Evolutionary conservation across 53 echinoderm and acorn worm genomes (phyloP).

Genomic region (Pentamera pediparva): DNA sequence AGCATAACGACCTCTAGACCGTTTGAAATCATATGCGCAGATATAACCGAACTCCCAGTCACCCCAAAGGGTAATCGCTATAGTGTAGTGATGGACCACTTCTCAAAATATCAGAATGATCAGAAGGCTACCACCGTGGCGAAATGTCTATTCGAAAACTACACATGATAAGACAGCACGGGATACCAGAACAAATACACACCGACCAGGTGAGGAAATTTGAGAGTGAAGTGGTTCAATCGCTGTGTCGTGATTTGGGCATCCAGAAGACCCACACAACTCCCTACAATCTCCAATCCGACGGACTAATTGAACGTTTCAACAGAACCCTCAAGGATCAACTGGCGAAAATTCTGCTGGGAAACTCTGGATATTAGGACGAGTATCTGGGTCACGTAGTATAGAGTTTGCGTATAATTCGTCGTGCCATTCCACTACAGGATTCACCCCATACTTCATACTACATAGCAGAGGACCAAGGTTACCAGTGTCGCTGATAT

Average conservation of each 20-base stretch:
- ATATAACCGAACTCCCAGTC: slow-evolving; percentile 29
- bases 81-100: no score
- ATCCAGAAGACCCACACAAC: no score
- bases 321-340: background rate
- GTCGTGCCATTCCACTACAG: slow-evolving; percentile 18
- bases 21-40: slow-evolving; percentile 28
- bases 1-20: slow-evolving; percentile 18
- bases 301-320: no score
- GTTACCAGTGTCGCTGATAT: no score
- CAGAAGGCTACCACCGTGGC: slow-evolving; percentile 34
- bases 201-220: slow-evolving; percentile 42
- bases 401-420: no score
- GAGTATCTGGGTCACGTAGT: background rate
- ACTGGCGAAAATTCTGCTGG: no score
- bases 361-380: background rate
- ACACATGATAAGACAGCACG: slow-evolving; percentile 27
- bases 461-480: no score
- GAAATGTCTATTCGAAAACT: slow-evolving; percentile 34
- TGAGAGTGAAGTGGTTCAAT: slow-evolving; percentile 1
- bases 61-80: background rate
- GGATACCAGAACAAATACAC: no score
- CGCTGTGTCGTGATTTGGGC: no score
- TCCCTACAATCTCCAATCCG: no score
- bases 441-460: slow-evolving; percentile 4
- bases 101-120: no score